Base-by-base conservation (phyloP, 1,140 invertebrate genomes). In the Aricia agestis region DNA sequence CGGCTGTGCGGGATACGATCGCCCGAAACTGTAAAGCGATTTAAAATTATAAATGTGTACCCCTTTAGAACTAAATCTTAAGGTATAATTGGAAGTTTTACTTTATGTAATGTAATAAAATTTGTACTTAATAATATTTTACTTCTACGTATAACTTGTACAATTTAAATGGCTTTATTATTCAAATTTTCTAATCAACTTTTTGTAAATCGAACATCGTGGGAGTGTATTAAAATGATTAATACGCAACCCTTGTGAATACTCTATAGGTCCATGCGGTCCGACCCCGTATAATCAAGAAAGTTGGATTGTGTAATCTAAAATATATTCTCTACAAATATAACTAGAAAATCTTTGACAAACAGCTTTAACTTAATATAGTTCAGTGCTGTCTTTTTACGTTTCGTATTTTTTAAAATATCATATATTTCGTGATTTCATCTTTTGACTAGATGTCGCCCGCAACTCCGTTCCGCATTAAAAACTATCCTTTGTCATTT, bases 1-100 rank as follows among this genome's bases (percentile, higher is more conserved):
- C 6, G 83, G 78, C 65, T 87, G 85, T 42, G 80, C 78, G 36
- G 86, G 87, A 36, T 86, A 89, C 13, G 89, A 91, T 59, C 89
- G 78, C 65, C 89, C 89, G 57, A 91, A 91, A 61, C 89, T 91
- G 63, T 41, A 25, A 25, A 25, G 25, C 25, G 25, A 25, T 25
- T 2, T 25, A 25, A 25, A 25, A 25, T 25, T 25, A 3, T 25
- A 25, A 25, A 25, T 25, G 25, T 25, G 25, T 25, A 25, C 25
- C 25, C 3, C 25, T 25, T 25, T n/a, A n/a, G n/a, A n/a, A n/a
- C n/a, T n/a, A n/a, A n/a, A n/a, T n/a, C n/a, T n/a, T n/a, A n/a
- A n/a, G n/a, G n/a, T n/a, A n/a, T n/a, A n/a, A n/a, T n/a, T n/a
- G n/a, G n/a, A n/a, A n/a, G n/a, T n/a, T n/a, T n/a, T n/a, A n/a